Percentiles rank a stretch among this genome's conserved stretches.
Evolutionary conservation across 2,888 invertebrate species (phyloP).

Genomic region (Brachynemurus nebulosus): DNA sequence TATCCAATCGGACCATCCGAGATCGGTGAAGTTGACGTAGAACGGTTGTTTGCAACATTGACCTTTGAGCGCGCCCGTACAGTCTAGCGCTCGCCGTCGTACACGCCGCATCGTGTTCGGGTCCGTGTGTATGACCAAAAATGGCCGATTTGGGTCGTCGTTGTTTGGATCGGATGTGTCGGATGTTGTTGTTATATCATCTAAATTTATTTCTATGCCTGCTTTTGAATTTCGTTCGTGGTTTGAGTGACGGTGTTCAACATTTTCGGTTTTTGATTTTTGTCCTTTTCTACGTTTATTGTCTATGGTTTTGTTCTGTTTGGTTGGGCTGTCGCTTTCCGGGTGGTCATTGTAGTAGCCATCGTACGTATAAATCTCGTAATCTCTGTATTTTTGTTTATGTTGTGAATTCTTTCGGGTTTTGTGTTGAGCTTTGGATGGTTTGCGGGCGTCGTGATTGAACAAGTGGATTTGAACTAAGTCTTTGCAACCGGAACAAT

Average conservation of each 20-base stretch:
- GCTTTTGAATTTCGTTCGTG: conserved; percentile 9
- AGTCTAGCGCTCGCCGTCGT: conserved; percentile 71
- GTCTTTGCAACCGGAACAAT: conserved; percentile 69
- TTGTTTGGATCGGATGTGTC: background rate
- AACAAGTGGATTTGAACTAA: conserved; percentile 54
- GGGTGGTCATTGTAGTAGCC: conserved; percentile 5
- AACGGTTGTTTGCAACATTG: conserved; percentile 83
- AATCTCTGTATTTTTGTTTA: too few species aligned
- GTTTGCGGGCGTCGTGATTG: conserved; percentile 22
- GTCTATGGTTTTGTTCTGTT: background rate
- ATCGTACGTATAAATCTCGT: conserved; percentile 6
- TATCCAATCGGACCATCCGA: conserved; percentile 94
- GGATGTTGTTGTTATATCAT: background rate
- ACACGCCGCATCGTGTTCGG: conserved; percentile 54
- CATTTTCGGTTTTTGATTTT: background rate
- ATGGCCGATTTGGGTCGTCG: conserved; percentile 57
- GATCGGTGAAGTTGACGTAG: conserved; percentile 80
- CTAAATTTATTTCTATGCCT: background rate
- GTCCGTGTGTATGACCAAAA: conserved; percentile 69
- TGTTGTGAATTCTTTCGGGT: conserved; percentile 2
- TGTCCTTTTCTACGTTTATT: conserved; percentile 1
- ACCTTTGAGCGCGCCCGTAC: conserved; percentile 51
- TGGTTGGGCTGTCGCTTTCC: conserved; percentile 7
- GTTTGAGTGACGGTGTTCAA: conserved; percentile 6
- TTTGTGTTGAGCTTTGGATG: conserved; percentile 10